A percentile compares a stretch with the other conserved stretches of the same genome.
phyloP scores from a whole-genome alignment of 2,888 invertebrate genomes.

The Leptopterna dolabrata region DNA sequence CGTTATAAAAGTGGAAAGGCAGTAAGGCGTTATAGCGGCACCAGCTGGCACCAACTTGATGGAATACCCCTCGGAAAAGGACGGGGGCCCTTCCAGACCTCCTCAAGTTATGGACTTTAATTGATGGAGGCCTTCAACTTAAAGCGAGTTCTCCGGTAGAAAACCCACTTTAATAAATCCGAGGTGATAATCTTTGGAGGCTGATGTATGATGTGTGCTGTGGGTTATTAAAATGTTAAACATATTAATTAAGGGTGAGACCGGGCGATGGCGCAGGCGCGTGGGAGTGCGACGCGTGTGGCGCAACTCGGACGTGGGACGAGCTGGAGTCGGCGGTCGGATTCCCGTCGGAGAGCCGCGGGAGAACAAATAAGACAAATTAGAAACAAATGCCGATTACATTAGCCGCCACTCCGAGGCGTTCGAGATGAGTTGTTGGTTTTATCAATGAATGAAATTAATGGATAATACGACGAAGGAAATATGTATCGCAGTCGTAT shows the following conservation, averaged over 20 bases:
- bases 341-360: background rate
- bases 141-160: background rate
- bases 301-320: background rate
- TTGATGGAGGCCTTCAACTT: background rate
- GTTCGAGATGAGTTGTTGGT: background rate
- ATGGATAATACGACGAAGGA: no score
- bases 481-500: no score
- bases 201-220: constrained; percentile 1
- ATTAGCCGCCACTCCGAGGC: background rate
- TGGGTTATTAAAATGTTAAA: background rate
- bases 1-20: background rate
- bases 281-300: no score
- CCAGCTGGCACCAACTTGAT: constrained; percentile 1
- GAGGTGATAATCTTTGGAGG: no score
- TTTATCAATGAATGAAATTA: no score
- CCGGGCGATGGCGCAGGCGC: no score
- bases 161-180: background rate
- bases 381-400: background rate
- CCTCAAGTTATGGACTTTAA: background rate
- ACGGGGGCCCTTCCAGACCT: background rate
- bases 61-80: background rate
- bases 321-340: background rate
- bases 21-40: background rate
- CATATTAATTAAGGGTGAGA: background rate
- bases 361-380: background rate